Base-by-base conservation (phyloP, 92 coral and sea anemone genomes). In the Epizoanthus rinbou region DNA sequence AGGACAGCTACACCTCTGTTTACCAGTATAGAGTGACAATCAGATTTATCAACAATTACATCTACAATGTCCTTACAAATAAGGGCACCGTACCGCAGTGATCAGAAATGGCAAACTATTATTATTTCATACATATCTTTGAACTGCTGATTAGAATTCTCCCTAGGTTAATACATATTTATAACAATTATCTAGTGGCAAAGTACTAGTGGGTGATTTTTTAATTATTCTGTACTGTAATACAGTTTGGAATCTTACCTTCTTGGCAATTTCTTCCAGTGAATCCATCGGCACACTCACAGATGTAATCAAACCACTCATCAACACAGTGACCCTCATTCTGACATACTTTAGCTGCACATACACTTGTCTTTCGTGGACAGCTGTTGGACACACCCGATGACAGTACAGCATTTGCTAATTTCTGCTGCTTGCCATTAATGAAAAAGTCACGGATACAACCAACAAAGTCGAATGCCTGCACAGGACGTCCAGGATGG, bases 381-480 rank as follows among this genome's bases (percentile, higher is more conserved):
- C 99, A 97, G 71, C 89, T 87, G 63, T 85, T 82, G 31, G 81
- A 60, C 66, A 90, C 85, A 60, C 92, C 95, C 70, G 82, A 73
- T 21, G 90, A 84, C 57, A 86, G 90, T 43, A 74, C 57, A 11
- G 93, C 93, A 8, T 63, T 69, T 17, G 19, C 78, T 37, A 84
- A 83, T 54, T 90, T 85, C 64, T 91, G 85, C 60, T 78, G 83
- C 53, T 81, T 88, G 57, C 91, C 89, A 72, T 94, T 92, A 65
- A 89, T 80, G 85, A 86, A 97, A 66, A 97, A 76, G 69, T 97
- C 95, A 4, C 98, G 95, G 89, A 97, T 75, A 80, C 99, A 97
- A 60, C 99, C 99, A 62, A 97, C 90, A 82, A 97, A 97, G 66
- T 94, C 98, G 68, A 90, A 90, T 4, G 92, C 82, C 39, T 76